Evolutionary conservation across 1,140 invertebrate genomes (phyloP).

Genomic region (Listronotus oregonensis): DNA sequence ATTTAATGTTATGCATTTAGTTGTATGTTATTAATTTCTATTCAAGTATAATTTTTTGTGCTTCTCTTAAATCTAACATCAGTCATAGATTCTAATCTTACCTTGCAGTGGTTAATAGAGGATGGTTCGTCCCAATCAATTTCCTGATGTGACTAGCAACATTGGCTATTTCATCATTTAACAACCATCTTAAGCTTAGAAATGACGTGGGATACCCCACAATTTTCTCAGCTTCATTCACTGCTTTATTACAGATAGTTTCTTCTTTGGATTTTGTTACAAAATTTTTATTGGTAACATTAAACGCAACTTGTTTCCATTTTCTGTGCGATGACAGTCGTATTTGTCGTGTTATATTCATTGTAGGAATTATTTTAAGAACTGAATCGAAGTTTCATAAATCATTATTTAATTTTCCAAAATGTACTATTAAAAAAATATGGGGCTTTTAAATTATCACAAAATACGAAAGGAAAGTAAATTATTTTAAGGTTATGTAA

Average conservation of each 20-base stretch:
- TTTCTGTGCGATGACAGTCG: not conserved
- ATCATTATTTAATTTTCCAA: too few species aligned
- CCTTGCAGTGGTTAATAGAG: slow-evolving; percentile 88
- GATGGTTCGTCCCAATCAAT: slow-evolving; percentile 92
- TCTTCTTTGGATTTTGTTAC: slow-evolving; percentile 23
- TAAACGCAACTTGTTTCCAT: not conserved
- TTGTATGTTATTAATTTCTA: too few species aligned
- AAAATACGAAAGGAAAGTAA: too few species aligned
- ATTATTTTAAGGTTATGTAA: too few species aligned
- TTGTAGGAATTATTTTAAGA: too few species aligned
- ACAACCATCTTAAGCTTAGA: slow-evolving; percentile 85
- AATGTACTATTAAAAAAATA: too few species aligned
- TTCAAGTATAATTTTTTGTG: not conserved
- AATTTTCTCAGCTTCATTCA: slow-evolving; percentile 92
- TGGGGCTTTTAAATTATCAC: too few species aligned
- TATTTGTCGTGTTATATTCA: not conserved
- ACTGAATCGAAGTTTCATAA: too few species aligned
- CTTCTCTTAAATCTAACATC: not conserved
- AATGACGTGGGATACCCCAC: slow-evolving; percentile 95
- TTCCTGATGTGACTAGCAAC: slow-evolving; percentile 88
- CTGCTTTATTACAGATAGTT: slow-evolving; percentile 58
- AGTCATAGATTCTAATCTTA: slow-evolving; percentile 49
- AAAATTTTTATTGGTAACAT: slow-evolving; percentile 6
- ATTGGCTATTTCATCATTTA: slow-evolving; percentile 93
- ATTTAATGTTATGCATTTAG: too few species aligned